A percentile compares a stretch with the other conserved stretches of the same genome.
phyloP scores from a whole-genome alignment of 2,113 vertebrate genomes.

The Varanus komodoensis region DNA sequence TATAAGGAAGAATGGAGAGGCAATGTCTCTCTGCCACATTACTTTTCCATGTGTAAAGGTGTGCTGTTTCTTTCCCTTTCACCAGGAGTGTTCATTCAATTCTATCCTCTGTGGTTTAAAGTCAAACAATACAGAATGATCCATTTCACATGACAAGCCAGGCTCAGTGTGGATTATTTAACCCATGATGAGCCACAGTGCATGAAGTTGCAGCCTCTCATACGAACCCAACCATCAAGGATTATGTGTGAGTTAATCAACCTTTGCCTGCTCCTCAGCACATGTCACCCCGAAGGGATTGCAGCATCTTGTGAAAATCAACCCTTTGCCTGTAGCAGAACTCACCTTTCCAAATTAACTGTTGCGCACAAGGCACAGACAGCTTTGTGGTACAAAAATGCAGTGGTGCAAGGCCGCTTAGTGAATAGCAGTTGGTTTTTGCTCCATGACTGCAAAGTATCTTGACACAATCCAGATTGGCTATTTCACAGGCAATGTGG shows the following conservation, averaged over 20 bases:
- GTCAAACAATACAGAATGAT: too few relatives aligned
- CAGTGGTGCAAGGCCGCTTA: conserved; percentile 89
- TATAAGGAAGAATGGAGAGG: neutral
- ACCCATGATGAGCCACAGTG: too few relatives aligned
- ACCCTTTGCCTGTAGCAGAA: too few relatives aligned
- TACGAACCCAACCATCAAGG: too few relatives aligned
- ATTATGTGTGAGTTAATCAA: too few relatives aligned
- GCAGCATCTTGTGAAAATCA: too few relatives aligned
- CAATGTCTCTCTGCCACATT: neutral
- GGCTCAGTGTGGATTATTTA: too few relatives aligned
- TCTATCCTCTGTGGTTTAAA: neutral
- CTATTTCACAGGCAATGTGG: conserved; percentile 89
- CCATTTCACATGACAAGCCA: too few relatives aligned
- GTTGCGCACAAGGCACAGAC: conserved; percentile 89
- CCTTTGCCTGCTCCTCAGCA: too few relatives aligned
- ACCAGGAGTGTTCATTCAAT: neutral
- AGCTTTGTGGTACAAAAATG: conserved; percentile 88
- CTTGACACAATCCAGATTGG: conserved; percentile 84
- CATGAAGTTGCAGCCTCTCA: too few relatives aligned
- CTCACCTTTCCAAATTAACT: conserved; percentile 90
- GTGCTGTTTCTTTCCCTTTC: neutral
- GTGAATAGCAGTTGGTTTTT: conserved; percentile 86
- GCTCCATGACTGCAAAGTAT: conserved; percentile 87
- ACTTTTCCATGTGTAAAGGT: neutral
- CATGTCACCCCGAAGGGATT: too few relatives aligned